Base-by-base conservation (phyloP, 2,888 invertebrate genomes). In the Gymnocheta viridis region DNA sequence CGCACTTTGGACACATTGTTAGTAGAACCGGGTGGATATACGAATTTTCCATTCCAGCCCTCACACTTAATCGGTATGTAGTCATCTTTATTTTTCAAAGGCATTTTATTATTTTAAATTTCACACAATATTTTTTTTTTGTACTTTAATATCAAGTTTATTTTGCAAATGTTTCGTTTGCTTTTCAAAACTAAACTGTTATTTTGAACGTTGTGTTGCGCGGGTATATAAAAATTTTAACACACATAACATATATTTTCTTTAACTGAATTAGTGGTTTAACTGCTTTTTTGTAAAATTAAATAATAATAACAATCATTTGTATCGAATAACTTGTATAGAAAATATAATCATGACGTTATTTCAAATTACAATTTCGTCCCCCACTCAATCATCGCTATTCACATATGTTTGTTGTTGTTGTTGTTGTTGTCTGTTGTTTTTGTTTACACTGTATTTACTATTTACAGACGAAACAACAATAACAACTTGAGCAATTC, bases 21-120 rank as follows among this genome's bases (percentile, higher is more conserved):
- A 1, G 89, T 86, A 5, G 88, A 86, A 1, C 91, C 91, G n/a
- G 87, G 87, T 35, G 88, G 88, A 82, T 90, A 91, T 0, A 88
- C 83, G 73, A 92, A 92, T 84, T 90, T 91, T 2, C 92, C 92
- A 86, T 92, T 90, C 92, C 92, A 92, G 51, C 92, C 92, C 86
- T 92, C 92, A 82, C 91, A 91, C 86, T 92, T 92, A 79, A 91
- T 92, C 73, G 91, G 91, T 76, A 92, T 91, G 56, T 92, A 91
- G 7, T 92, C 91, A 78, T 91, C 89, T 81, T 90, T 90, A 60
- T 87, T 89, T 74, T 87, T 86, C 27, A 89, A 84, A 38, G 91
- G 82, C 92, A 92, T 92, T 84, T 87, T 88, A 22, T 51, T 27
- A 32, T 82, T 62, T 27, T 24, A 14, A 32, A 49, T 29, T 67